A percentile compares a stretch with the other conserved stretches of the same genome.
Conservation (phyloP, 2,888 invertebrate genomes). For the Drosophila formosana region DNA sequence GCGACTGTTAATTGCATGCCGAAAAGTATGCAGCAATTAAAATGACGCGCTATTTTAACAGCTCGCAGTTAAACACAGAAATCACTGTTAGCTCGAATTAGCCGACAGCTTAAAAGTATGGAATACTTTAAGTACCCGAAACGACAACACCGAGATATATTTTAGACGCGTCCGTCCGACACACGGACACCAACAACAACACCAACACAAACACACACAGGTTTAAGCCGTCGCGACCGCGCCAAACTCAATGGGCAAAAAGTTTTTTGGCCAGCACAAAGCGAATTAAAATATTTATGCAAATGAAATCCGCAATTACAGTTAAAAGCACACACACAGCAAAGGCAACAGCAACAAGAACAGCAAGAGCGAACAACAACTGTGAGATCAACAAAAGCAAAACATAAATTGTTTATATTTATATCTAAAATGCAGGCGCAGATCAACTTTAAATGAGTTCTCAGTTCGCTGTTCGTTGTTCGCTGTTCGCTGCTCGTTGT, state of each 20-base stretch:
- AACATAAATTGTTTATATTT: constrained; percentile 66
- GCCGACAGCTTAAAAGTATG: constrained; percentile 3
- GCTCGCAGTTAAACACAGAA: neutral
- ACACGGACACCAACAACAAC: neutral
- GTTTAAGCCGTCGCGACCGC: constrained; percentile 23
- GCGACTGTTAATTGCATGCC: constrained; percentile 2
- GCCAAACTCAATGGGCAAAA: constrained; percentile 10
- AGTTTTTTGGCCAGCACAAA: constrained; percentile 17
- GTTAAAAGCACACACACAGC: constrained; percentile 27
- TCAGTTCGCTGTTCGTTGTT: neutral
- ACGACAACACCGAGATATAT: neutral
- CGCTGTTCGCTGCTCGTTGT: neutral
- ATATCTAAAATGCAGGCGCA: constrained; percentile 47
- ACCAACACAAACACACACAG: neutral
- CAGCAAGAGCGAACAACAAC: constrained; percentile 22
- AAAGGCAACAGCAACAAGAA: neutral
- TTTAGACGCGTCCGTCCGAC: neutral
- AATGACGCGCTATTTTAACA: neutral
- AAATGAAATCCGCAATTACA: constrained; percentile 54
- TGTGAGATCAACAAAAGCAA: constrained; percentile 29
- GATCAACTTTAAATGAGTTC: constrained; percentile 74
- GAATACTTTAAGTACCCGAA: neutral
- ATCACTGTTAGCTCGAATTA: constrained; percentile 1
- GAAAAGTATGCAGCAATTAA: constrained; percentile 1
- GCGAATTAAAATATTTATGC: constrained; percentile 49